phyloP scores from a whole-genome alignment of 2,113 vertebrate genomes.

The Pogonocichla stellata region DNA sequence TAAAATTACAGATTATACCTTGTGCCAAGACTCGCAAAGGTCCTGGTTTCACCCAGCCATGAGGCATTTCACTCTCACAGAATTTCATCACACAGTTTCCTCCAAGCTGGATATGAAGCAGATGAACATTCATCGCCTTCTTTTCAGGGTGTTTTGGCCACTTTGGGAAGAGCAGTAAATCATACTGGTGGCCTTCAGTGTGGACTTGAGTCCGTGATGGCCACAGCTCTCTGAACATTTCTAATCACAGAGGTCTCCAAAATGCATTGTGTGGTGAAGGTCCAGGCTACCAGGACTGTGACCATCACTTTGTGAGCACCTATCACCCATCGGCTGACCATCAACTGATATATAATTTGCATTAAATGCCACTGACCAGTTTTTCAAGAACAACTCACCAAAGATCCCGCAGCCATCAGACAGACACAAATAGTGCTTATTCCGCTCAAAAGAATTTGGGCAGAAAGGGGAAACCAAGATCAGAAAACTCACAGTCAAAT shows the following conservation, averaged over 20 bases:
- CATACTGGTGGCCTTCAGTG: neutral
- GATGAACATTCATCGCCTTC: neutral
- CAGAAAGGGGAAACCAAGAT: neutral
- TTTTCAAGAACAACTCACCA: neutral
- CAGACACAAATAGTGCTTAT: neutral
- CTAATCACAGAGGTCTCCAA: neutral
- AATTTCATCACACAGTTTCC: neutral
- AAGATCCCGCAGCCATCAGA: neutral
- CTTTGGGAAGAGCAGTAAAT: neutral
- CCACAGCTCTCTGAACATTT: neutral
- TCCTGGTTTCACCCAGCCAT: neutral
- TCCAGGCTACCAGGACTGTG: neutral
- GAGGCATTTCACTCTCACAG: neutral
- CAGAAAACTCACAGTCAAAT: neutral
- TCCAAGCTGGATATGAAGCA: neutral
- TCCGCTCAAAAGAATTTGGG: neutral
- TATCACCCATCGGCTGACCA: neutral
- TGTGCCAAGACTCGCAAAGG: neutral
- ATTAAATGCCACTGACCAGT: neutral
- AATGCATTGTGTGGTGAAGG: neutral
- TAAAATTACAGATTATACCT: neutral
- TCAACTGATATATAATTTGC: neutral
- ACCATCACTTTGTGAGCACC: neutral
- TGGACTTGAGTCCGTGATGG: neutral
- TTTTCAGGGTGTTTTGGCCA: neutral